These are phyloP conservation scores for Nyctereutes procyonoides DNA, from an alignment of 2,113 vertebrate species.

Conservation along the genomic window DNA sequence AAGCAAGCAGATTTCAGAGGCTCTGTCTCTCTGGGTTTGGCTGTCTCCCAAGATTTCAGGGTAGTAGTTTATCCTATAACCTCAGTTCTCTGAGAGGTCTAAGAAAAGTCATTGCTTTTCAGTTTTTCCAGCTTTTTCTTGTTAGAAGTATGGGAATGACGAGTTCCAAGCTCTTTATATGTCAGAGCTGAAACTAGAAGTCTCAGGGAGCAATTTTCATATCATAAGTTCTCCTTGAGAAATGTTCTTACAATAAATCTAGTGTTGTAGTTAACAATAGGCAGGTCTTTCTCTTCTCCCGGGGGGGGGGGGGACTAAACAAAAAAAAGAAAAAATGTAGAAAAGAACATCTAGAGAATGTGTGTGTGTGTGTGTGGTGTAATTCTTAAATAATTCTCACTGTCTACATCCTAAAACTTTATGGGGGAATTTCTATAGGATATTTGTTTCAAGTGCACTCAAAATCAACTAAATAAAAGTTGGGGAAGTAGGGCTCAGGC, in stretches of 20 bases:
- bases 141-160: background rate
- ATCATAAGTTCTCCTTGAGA: background rate
- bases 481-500: background rate
- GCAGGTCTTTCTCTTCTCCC: background rate
- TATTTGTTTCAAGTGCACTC: background rate
- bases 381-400: background rate
- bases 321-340: background rate
- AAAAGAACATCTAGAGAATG: background rate
- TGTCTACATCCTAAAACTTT: background rate
- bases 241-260: background rate
- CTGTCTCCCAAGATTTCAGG: background rate
- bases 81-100: background rate
- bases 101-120: background rate
- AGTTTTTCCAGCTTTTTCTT: background rate
- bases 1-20: background rate
- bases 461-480: slow-evolving; percentile 3
- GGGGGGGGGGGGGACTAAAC: background rate
- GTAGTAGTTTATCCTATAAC: background rate
- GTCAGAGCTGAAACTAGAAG: background rate
- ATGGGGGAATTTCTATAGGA: background rate
- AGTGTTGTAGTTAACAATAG: background rate
- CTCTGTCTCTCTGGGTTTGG: background rate
- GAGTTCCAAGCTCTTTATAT: background rate
- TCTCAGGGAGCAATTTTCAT: background rate
- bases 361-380: background rate